These are phyloP conservation scores for Drosophila pruinosa DNA, from an alignment of 1,140 invertebrate species.

Conservation along the genomic window DNA sequence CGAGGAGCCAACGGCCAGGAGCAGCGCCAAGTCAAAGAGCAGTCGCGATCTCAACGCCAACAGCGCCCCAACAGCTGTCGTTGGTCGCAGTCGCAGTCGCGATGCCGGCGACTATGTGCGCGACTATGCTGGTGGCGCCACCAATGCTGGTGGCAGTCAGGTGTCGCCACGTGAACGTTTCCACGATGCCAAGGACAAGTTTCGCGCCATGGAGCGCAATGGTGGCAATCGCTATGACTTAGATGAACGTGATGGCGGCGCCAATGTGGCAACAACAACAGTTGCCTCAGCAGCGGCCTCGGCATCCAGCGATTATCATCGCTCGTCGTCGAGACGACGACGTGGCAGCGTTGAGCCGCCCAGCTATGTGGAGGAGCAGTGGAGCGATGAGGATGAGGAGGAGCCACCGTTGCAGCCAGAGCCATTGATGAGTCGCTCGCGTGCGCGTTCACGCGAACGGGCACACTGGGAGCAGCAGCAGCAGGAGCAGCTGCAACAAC, in stretches of 20 bases:
- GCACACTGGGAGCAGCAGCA: slow-evolving; percentile 61
- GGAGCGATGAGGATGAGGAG: slow-evolving; percentile 72
- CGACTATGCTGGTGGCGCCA: slow-evolving; percentile 7
- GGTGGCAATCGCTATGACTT: slow-evolving; percentile 84
- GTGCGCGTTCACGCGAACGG: slow-evolving; percentile 71
- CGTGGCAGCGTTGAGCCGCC: slow-evolving; percentile 62
- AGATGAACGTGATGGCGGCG: slow-evolving; percentile 76
- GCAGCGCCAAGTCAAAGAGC: slow-evolving; percentile 24
- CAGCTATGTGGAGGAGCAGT: slow-evolving; percentile 58
- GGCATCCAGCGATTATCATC: slow-evolving; percentile 27
- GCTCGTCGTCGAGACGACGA: slow-evolving; percentile 59
- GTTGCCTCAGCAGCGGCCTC: background rate
- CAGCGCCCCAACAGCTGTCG: background rate
- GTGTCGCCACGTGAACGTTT: slow-evolving; percentile 89
- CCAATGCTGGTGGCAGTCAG: slow-evolving; percentile 16
- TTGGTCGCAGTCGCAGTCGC: no score
- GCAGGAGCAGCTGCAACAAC: slow-evolving; percentile 34
- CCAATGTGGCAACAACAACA: background rate
- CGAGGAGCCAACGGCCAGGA: slow-evolving; percentile 40
- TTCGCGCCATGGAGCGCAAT: slow-evolving; percentile 88
- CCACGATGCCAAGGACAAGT: slow-evolving; percentile 92
- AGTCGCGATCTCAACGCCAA: slow-evolving; percentile 8
- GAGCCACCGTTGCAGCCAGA: slow-evolving; percentile 12
- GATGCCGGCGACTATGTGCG: slow-evolving; percentile 26
- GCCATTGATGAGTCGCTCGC: slow-evolving; percentile 48